A percentile compares a stretch with the other conserved stretches of the same genome.
phyloP scores from a whole-genome alignment of 2,797 vertebrate species.

The Enteromius anoplus region DNA sequence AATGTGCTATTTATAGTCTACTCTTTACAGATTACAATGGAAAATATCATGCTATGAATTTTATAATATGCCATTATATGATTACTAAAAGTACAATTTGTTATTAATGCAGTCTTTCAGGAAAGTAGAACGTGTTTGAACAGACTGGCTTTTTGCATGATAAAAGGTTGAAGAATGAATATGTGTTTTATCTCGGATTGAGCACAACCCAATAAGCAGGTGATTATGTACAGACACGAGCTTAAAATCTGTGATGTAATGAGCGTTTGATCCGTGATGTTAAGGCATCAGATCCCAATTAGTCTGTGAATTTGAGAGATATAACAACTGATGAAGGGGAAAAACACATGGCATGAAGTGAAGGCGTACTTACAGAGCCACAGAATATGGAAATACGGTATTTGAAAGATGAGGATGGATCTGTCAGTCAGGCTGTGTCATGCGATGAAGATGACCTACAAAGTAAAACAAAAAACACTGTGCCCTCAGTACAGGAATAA shows the following conservation, averaged over 20 bases:
- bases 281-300: slow-evolving; percentile 33
- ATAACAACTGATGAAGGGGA: slow-evolving; percentile 9
- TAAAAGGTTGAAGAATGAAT: slow-evolving; percentile 30
- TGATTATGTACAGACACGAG: slow-evolving; percentile 32
- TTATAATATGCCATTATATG: slow-evolving; percentile 12
- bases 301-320: slow-evolving; percentile 19
- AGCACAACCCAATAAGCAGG: slow-evolving; percentile 43
- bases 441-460: slow-evolving; percentile 96
- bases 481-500: slow-evolving; percentile 81
- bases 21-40: slow-evolving; percentile 13
- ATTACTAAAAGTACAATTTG: background rate
- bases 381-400: slow-evolving; percentile 87
- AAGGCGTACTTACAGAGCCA: slow-evolving; percentile 91
- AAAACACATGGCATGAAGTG: slow-evolving; percentile 68
- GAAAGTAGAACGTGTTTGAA: slow-evolving; percentile 19
- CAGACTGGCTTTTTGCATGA: slow-evolving; percentile 23
- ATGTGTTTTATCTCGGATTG: slow-evolving; percentile 49
- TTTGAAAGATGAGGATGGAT: slow-evolving; percentile 87
- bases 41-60: slow-evolving; percentile 1
- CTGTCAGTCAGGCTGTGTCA: slow-evolving; percentile 90
- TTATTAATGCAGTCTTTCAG: slow-evolving; percentile 19
- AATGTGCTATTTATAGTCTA: slow-evolving; percentile 10
- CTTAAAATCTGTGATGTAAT: slow-evolving; percentile 46
- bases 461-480: slow-evolving; percentile 83
- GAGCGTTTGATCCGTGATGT: slow-evolving; percentile 36